phyloP scores from a whole-genome alignment of 2,797 vertebrate species.

The Platalea minor region DNA sequence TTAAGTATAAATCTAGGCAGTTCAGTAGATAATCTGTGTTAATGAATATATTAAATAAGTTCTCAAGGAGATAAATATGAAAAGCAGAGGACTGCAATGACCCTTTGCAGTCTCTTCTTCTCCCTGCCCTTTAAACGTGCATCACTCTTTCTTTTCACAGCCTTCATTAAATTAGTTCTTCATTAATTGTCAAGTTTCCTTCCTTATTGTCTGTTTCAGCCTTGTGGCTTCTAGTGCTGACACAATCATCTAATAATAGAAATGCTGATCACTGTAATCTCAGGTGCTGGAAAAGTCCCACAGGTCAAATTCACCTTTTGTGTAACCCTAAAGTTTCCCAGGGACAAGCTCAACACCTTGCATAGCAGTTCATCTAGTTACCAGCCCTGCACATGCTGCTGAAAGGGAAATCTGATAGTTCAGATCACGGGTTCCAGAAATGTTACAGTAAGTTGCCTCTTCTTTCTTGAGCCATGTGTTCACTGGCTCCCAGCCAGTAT shows the following conservation, averaged over 20 bases:
- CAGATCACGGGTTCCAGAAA: neutral
- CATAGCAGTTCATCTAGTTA: neutral
- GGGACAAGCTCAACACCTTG: neutral
- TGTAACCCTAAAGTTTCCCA: neutral
- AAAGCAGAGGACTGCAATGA: neutral
- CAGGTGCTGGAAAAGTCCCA: neutral
- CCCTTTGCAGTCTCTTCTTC: neutral
- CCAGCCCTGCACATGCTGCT: neutral
- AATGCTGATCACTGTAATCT: neutral
- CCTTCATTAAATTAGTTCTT: slow-evolving; percentile 32
- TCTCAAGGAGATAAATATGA: slow-evolving; percentile 35
- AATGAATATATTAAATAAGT: slow-evolving; percentile 31
- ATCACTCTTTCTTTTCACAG: neutral
- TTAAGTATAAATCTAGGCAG: neutral
- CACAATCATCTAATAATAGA: slow-evolving; percentile 5
- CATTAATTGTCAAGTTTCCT: slow-evolving; percentile 4
- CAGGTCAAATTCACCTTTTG: neutral
- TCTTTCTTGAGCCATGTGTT: neutral
- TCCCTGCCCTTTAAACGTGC: slow-evolving; percentile 8
- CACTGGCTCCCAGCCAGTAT: neutral
- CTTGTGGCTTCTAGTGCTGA: neutral
- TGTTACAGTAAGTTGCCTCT: neutral
- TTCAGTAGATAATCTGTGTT: slow-evolving; percentile 7
- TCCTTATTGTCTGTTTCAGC: neutral
- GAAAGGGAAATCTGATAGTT: neutral